These are phyloP conservation scores for Thalpophila matura DNA, from an alignment of 2,888 invertebrate genomes.

Conservation along the genomic window DNA sequence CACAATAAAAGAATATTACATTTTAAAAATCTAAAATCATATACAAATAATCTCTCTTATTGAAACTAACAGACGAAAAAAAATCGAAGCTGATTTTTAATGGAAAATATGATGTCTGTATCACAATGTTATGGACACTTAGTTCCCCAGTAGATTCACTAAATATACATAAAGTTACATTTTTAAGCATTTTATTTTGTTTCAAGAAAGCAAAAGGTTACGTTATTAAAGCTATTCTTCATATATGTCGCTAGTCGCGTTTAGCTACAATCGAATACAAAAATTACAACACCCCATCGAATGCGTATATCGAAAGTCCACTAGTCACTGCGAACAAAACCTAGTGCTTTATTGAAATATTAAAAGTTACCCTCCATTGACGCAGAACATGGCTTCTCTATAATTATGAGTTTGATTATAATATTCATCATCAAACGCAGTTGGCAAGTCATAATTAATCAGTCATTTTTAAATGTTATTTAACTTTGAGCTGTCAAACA, in stretches of 20 bases:
- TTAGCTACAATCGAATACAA: conserved; percentile 52
- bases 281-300: conserved; percentile 50
- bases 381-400: conserved; percentile 84
- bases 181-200: conserved; percentile 80
- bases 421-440: conserved; percentile 36
- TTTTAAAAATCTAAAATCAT: conserved; percentile 87
- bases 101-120: conserved; percentile 89
- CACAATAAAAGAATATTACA: conserved; percentile 86
- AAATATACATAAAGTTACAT: conserved; percentile 90
- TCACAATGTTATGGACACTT: conserved; percentile 90
- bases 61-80: conserved; percentile 85
- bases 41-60: conserved; percentile 89
- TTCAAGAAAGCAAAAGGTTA: conserved; percentile 89
- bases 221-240: conserved; percentile 64
- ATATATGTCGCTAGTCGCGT: conserved; percentile 52
- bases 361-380: conserved; percentile 84
- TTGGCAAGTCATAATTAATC: conserved; percentile 52
- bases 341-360: conserved; percentile 87
- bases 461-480: conserved; percentile 59
- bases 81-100: conserved; percentile 83
- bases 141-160: conserved; percentile 86
- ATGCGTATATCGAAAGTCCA: conserved; percentile 56
- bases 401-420: conserved; percentile 42
- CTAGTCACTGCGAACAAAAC: conserved; percentile 71
- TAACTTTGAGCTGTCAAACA: conserved; percentile 44